phyloP scores from a whole-genome alignment of 2,888 invertebrate species.

The Diogma glabrata region DNA sequence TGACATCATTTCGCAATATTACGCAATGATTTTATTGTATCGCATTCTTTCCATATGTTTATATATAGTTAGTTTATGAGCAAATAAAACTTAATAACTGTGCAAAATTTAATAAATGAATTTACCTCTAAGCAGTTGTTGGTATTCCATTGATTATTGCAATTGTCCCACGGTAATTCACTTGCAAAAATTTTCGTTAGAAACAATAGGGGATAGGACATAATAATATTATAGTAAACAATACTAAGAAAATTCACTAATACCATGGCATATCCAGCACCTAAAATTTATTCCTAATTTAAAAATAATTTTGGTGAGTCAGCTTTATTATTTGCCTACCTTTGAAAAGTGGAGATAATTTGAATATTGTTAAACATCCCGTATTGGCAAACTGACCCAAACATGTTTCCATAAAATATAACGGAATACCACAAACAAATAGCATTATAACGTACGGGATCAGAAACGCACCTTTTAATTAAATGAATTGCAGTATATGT shows the following conservation, averaged over 20 bases:
- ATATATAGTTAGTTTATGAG: too few relatives aligned
- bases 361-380: constrained; percentile 71
- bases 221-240: constrained; percentile 73
- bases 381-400: constrained; percentile 77
- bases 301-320: too few relatives aligned
- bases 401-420: constrained; percentile 78
- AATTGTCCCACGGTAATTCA: constrained; percentile 65
- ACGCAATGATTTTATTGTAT: too few relatives aligned
- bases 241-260: constrained; percentile 70
- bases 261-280: constrained; percentile 74
- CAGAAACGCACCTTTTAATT: constrained; percentile 72
- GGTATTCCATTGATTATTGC: constrained; percentile 75
- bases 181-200: constrained; percentile 52
- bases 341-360: constrained; percentile 73
- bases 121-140: constrained; percentile 54
- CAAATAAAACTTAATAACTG: too few relatives aligned
- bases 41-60: too few relatives aligned
- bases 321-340: too few relatives aligned
- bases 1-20: too few relatives aligned
- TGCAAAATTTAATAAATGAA: too few relatives aligned
- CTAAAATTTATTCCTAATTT: too few relatives aligned
- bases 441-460: constrained; percentile 76
- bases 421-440: constrained; percentile 69
- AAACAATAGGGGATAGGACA: constrained; percentile 76
- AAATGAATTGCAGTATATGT: too few relatives aligned